phyloP scores from a whole-genome alignment of 2,113 vertebrate species.

The Vulpes vulpes region DNA sequence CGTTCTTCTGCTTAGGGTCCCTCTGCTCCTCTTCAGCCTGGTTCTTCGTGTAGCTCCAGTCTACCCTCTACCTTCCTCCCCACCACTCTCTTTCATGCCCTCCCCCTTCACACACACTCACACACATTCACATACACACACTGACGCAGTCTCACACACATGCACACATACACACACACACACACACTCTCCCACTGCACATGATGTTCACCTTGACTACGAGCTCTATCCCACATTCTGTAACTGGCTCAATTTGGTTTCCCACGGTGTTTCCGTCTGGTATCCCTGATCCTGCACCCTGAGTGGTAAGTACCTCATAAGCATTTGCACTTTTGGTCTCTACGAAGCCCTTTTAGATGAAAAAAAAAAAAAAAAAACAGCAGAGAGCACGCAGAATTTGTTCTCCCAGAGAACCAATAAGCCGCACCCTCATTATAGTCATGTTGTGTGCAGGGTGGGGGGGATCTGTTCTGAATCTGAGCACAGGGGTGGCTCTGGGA shows the following conservation, averaged over 20 bases:
- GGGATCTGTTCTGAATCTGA: neutral
- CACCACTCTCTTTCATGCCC: fast-evolving
- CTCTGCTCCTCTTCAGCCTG: fast-evolving
- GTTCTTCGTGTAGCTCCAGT: fast-evolving
- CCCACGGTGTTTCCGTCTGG: neutral
- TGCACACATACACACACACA: too few species aligned
- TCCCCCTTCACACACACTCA: neutral
- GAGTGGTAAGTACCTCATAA: fast-evolving
- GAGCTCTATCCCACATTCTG: fast-evolving
- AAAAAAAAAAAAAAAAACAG: neutral
- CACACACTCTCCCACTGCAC: neutral
- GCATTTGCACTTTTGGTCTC: too few species aligned
- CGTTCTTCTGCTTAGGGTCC: fast-evolving
- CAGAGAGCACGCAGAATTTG: neutral
- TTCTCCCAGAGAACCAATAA: neutral
- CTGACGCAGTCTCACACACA: neutral
- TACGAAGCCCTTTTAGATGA: neutral
- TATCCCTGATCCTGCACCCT: fast-evolving
- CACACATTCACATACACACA: too few species aligned
- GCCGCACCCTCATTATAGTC: fast-evolving
- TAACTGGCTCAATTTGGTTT: neutral
- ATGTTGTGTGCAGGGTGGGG: fast-evolving
- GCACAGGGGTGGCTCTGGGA: fast-evolving
- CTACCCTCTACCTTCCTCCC: neutral
- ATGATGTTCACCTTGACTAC: fast-evolving